Base-by-base conservation (phyloP, 2,113 vertebrate genomes). In the Brevimyrus niger region DNA sequence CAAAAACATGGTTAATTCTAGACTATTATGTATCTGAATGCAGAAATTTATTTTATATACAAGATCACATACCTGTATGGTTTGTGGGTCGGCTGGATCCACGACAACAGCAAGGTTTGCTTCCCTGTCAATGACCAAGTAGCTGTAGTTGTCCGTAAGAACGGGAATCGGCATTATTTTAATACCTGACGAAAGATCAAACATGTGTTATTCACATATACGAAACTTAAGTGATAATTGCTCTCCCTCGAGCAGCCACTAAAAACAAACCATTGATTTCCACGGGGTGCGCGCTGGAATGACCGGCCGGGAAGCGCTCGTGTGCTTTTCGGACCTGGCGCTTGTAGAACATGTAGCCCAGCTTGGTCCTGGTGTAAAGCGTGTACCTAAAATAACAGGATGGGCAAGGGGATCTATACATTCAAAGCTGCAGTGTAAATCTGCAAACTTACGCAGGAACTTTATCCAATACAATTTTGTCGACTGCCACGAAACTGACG, bases 121-220 rank as follows among this genome's bases (percentile, higher is more conserved):
- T 69, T 92, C 93, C 6, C 96, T 98, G 95, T 99, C 98, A 0
- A 99, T 96, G 73, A 99, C 91, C 73, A 99, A 96, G 93, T 99
- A 99, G 96, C 98, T 98, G 95, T 99, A 99, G 96, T 99, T 99
- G 95, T 98, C 98, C 3, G 96, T 97, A 42, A 99, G 95, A 15
- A 99, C 96, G 0, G 98, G 96, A 90, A 99, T 96, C 73, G 98
- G 98, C 91, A 99, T 95, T 90, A 99, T 98, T 95, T 99, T 99
- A 91, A 99, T 93, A 85, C 97, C 98, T 99, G 92, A 21, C 3
- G 2, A 42, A 0, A 91, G 6, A 90, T 0, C 88, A 48, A 80
- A n/a, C 65, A 23, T 47, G 50, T 11, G 31, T 73, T 61, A 44
- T 17, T 35, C 1, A 65, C 4, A 86, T 47, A 4, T 42, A 82